Base-by-base conservation (phyloP, 1,140 invertebrate genomes). In the Trichonephila clavata region DNA sequence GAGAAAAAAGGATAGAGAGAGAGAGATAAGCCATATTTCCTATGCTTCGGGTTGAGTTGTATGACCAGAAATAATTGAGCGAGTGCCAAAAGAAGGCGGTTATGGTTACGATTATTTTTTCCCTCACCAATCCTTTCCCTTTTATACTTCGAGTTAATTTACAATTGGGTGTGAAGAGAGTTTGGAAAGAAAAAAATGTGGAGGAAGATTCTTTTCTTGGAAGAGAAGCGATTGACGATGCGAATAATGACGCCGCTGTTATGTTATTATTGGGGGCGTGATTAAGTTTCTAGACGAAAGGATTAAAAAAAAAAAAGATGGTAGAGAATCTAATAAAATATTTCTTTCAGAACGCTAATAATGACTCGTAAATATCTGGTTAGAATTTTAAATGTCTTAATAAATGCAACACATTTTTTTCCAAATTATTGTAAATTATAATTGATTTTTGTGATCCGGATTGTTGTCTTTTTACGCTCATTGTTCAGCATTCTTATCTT, bases 61-160 rank as follows among this genome's bases (percentile, higher is more conserved):
- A 77, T 39, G 27, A 39, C 71, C 16, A 77, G 71, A 77, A 77
- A 77, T 77, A 77, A 77, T 77, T 77, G 71, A 77, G 71, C 71
- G 18, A 39, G 71, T 77, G 71, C 71, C 71, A 77, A 77, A 77
- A 77, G 71, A 77, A 39, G 71, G 71, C 71, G 71, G 71, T 77
- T 77, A 77, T 77, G 71, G 71, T 39, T 32, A 27, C 27, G 71
- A 32, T 6, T 32, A 39, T 18, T 77, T 77, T 77, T 77, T 68
- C 27, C 27, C 14, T 13, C 2, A 39, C 21, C 61, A 20, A 63
- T 63, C 61, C 27, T 77, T 32, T 77, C 32, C 24, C 4, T 68
- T 32, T 77, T 77, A 77, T 77, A 32, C 14, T 14, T 77, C 14
- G 71, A 77, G 27, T 77, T 77, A 77, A 77, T 77, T 39, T 77